These are phyloP conservation scores for Platygyra sinensis DNA, from an alignment of 64 coral and sea anemone genomes.

Conservation along the genomic window DNA sequence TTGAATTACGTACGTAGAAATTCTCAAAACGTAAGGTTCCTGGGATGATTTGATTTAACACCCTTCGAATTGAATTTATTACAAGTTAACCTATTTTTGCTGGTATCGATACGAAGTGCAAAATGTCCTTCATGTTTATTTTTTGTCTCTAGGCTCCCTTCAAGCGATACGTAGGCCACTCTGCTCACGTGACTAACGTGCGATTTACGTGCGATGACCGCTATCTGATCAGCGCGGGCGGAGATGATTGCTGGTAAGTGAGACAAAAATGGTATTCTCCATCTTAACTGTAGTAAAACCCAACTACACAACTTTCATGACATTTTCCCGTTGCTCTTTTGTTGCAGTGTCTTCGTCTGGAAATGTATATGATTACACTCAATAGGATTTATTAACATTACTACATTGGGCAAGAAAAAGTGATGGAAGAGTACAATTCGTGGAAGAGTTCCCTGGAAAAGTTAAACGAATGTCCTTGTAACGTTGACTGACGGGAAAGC, in stretches of 20 bases:
- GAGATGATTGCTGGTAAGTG: constrained; percentile 96
- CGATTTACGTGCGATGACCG: constrained; percentile 95
- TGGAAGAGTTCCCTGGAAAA: background rate
- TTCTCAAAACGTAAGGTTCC: too few species aligned
- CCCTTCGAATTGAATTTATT: too few species aligned
- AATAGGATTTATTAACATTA: background rate
- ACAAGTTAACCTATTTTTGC: too few species aligned
- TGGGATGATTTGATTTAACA: too few species aligned
- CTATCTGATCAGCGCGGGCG: constrained; percentile 82
- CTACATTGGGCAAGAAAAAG: background rate
- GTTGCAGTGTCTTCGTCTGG: constrained; percentile 88
- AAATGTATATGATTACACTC: constrained; percentile 53
- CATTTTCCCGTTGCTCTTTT: background rate
- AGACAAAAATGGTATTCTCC: background rate
- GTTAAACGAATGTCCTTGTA: background rate
- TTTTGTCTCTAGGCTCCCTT: constrained; percentile 67
- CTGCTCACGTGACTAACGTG: constrained; percentile 99
- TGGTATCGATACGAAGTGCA: too few species aligned
- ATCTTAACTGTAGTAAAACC: too few species aligned
- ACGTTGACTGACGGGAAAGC: background rate
- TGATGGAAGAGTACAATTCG: background rate
- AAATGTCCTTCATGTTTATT: background rate
- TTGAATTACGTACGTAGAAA: background rate
- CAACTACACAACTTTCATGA: background rate
- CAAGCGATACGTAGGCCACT: constrained; percentile 96